Evolutionary conservation across 2,888 invertebrate genomes (phyloP).

Genomic region (Drosophila subquinaria): DNA sequence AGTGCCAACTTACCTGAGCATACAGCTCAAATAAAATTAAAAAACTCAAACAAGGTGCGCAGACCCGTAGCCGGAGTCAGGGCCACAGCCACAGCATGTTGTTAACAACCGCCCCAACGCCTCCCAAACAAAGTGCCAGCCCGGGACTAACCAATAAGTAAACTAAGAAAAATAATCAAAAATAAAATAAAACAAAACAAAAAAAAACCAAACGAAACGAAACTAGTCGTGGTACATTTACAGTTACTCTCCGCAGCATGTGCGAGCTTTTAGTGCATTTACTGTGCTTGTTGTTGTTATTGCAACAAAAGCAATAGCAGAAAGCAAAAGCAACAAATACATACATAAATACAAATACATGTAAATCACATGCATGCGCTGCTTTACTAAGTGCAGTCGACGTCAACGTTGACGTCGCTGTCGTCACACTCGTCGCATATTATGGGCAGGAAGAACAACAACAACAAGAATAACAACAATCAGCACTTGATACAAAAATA

Average conservation of each 20-base stretch:
- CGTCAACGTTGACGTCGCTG: slow-evolving; percentile 57
- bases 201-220: slow-evolving; percentile 6
- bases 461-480: slow-evolving; percentile 24
- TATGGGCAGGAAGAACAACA: slow-evolving; percentile 57
- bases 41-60: slow-evolving; percentile 72
- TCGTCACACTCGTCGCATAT: slow-evolving; percentile 50
- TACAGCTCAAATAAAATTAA: slow-evolving; percentile 57
- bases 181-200: background rate
- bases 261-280: slow-evolving; percentile 28
- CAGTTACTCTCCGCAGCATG: slow-evolving; percentile 33
- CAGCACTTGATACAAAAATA: slow-evolving; percentile 76
- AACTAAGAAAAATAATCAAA: slow-evolving; percentile 28
- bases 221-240: slow-evolving; percentile 23
- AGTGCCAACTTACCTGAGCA: slow-evolving; percentile 59
- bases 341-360: slow-evolving; percentile 32
- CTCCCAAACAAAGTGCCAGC: slow-evolving; percentile 29
- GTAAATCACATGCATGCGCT: slow-evolving; percentile 30
- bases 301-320: slow-evolving; percentile 7
- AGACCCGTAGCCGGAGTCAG: slow-evolving; percentile 32
- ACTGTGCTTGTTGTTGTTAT: slow-evolving; percentile 23
- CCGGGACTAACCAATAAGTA: slow-evolving; percentile 56
- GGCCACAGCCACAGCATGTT: slow-evolving; percentile 47
- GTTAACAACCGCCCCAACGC: slow-evolving; percentile 49
- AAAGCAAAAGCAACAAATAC: slow-evolving; percentile 21
- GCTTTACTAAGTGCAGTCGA: slow-evolving; percentile 64